These are phyloP conservation scores for Anthoscopus minutus DNA, from an alignment of 2,113 vertebrate species.

Conservation along the genomic window DNA sequence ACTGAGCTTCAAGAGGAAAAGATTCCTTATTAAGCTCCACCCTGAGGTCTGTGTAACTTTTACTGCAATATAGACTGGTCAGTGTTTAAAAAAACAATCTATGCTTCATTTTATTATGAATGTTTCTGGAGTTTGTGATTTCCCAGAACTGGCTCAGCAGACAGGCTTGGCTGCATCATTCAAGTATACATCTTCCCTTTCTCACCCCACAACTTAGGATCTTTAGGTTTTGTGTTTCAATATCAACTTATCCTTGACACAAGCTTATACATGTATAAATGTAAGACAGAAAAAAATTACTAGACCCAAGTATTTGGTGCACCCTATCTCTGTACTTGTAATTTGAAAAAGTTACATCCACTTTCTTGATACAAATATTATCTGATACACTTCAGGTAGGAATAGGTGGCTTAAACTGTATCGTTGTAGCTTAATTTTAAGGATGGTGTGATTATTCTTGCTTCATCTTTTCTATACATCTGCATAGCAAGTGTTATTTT, in stretches of 20 bases:
- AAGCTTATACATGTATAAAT: background rate
- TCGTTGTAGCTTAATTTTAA: background rate
- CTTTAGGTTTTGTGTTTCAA: background rate
- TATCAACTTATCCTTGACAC: background rate
- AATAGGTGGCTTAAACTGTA: background rate
- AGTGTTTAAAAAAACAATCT: background rate
- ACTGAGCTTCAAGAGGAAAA: slow-evolving; percentile 95
- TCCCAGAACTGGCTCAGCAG: background rate
- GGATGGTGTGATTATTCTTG: background rate
- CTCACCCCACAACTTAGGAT: background rate
- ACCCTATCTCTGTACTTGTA: background rate
- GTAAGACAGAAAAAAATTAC: background rate
- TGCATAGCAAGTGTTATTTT: background rate
- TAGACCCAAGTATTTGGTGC: background rate
- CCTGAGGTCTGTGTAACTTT: slow-evolving; percentile 88
- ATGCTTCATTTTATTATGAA: background rate
- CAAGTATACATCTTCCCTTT: background rate
- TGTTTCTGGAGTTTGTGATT: background rate
- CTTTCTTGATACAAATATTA: background rate
- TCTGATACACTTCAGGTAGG: background rate
- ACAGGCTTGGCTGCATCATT: background rate
- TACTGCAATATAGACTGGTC: background rate
- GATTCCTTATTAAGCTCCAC: slow-evolving; percentile 94
- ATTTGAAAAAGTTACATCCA: background rate
- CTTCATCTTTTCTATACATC: background rate